phyloP scores from a whole-genome alignment of 2,797 vertebrate genomes.

The Catharus ustulatus region DNA sequence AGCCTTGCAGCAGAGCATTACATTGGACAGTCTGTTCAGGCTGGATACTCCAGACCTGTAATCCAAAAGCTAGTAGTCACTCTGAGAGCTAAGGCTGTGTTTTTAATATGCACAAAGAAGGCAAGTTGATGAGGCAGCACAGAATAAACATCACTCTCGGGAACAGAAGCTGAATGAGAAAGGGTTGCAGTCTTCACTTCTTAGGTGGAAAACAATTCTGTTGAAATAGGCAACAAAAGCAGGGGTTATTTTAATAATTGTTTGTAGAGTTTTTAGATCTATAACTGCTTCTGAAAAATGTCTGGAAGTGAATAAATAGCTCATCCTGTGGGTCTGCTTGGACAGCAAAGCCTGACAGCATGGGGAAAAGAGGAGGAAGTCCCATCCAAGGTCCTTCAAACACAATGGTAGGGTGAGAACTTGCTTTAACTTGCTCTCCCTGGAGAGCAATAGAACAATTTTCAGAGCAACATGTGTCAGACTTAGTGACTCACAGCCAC shows the following conservation, averaged over 20 bases:
- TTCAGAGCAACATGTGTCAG: conserved; percentile 41
- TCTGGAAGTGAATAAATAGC: background rate
- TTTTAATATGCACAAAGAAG: background rate
- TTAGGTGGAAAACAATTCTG: background rate
- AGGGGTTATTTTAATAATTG: conserved; percentile 2
- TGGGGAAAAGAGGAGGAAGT: background rate
- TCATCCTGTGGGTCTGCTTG: background rate
- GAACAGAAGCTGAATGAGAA: background rate
- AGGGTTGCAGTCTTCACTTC: background rate
- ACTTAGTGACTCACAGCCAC: conserved; percentile 35
- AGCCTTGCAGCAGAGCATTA: background rate
- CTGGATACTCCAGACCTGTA: background rate
- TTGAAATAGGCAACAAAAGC: background rate
- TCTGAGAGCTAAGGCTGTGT: background rate
- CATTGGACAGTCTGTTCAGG: background rate
- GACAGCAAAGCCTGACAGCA: background rate
- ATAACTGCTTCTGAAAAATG: background rate
- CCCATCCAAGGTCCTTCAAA: background rate
- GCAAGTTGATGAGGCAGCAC: conserved; percentile 2
- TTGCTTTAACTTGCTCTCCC: conserved; percentile 28
- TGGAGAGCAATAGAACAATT: background rate
- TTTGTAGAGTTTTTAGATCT: background rate
- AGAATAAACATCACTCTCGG: background rate
- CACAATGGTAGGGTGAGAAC: conserved; percentile 6
- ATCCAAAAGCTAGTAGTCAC: background rate